Conservation (phyloP, 1,140 invertebrate genomes). For the Drosophila seguyi region DNA sequence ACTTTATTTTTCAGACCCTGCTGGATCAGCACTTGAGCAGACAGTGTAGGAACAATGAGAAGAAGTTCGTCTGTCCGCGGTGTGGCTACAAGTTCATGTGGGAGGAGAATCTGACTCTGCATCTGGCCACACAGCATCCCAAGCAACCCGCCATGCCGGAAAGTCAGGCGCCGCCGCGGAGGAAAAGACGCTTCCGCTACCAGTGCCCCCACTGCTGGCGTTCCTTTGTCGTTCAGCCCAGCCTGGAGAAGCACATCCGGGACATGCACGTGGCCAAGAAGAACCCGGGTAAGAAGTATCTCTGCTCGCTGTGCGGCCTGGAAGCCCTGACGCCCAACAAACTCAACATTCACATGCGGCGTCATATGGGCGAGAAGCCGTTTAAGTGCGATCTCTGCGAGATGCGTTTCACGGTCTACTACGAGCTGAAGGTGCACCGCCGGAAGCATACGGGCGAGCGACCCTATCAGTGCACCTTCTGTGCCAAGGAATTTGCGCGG, state of each 20-base stretch:
- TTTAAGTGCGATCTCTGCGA: slow-evolving; percentile 83
- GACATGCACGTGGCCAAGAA: slow-evolving; percentile 73
- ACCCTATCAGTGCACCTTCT: slow-evolving; percentile 87
- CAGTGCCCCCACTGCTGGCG: slow-evolving; percentile 73
- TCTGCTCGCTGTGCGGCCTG: slow-evolving; percentile 87
- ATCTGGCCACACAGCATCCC: slow-evolving; percentile 55
- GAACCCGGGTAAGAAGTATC: slow-evolving; percentile 72
- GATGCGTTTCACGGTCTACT: slow-evolving; percentile 77
- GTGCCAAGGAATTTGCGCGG: slow-evolving; percentile 85
- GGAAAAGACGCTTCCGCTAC: slow-evolving; percentile 64
- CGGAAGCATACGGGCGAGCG: slow-evolving; percentile 87
- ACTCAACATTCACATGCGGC: slow-evolving; percentile 87
- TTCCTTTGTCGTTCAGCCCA: slow-evolving; percentile 67
- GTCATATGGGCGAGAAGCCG: slow-evolving; percentile 85
- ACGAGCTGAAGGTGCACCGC: slow-evolving; percentile 85
- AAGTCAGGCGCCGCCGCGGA: slow-evolving; percentile 25
- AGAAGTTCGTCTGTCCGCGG: slow-evolving; percentile 58
- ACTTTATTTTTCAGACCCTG: slow-evolving; percentile 18
- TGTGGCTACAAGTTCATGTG: slow-evolving; percentile 73
- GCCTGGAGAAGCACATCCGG: slow-evolving; percentile 68
- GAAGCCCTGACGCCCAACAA: slow-evolving; percentile 87
- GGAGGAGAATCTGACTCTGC: slow-evolving; percentile 58
- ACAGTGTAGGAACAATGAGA: slow-evolving; percentile 61
- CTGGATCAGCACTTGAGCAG: slow-evolving; percentile 53
- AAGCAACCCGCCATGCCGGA: slow-evolving; percentile 34